A percentile compares a stretch with the other conserved stretches of the same genome.
phyloP scores from a whole-genome alignment of 2,888 invertebrate species.

The Ptychoptera contaminata region DNA sequence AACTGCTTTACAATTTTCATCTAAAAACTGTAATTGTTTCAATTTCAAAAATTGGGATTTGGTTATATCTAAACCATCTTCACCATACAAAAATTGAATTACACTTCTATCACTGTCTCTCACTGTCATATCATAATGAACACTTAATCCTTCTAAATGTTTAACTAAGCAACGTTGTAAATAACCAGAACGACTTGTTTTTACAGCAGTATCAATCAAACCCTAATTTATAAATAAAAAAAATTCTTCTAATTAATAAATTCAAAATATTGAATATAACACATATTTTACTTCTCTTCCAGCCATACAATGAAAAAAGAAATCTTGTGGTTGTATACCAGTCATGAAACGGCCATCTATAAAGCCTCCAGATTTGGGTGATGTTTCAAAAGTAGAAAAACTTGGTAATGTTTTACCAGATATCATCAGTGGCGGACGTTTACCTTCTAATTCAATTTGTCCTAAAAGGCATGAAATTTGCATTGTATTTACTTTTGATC shows the following conservation, averaged over 20 bases:
- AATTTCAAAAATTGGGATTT: slow-evolving; percentile 70
- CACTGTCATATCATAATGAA: slow-evolving; percentile 89
- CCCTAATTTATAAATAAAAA: slow-evolving; percentile 37
- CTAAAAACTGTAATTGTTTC: slow-evolving; percentile 62
- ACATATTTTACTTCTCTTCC: slow-evolving; percentile 69
- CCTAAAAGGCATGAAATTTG: slow-evolving; percentile 96
- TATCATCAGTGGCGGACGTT: slow-evolving; percentile 87
- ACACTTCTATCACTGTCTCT: slow-evolving; percentile 87
- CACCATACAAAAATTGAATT: slow-evolving; percentile 86
- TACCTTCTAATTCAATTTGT: slow-evolving; percentile 97
- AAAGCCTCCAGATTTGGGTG: slow-evolving; percentile 90
- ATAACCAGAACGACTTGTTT: slow-evolving; percentile 97
- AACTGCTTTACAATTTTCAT: slow-evolving; percentile 59
- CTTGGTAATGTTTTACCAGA: slow-evolving; percentile 76
- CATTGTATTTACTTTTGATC: slow-evolving; percentile 95
- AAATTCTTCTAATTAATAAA: slow-evolving; percentile 5
- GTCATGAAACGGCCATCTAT: slow-evolving; percentile 94
- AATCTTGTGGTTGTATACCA: slow-evolving; percentile 95
- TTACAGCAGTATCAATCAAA: slow-evolving; percentile 98
- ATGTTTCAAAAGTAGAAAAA: slow-evolving; percentile 72
- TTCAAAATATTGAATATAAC: slow-evolving; percentile 2
- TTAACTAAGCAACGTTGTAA: slow-evolving; percentile 94
- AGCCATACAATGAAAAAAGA: slow-evolving; percentile 99
- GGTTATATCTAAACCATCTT: slow-evolving; percentile 81
- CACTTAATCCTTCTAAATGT: slow-evolving; percentile 88